Percentiles rank a stretch among this genome's conserved stretches.
phyloP scores from a whole-genome alignment of 2,888 invertebrate species.

The Lutraria lutraria region DNA sequence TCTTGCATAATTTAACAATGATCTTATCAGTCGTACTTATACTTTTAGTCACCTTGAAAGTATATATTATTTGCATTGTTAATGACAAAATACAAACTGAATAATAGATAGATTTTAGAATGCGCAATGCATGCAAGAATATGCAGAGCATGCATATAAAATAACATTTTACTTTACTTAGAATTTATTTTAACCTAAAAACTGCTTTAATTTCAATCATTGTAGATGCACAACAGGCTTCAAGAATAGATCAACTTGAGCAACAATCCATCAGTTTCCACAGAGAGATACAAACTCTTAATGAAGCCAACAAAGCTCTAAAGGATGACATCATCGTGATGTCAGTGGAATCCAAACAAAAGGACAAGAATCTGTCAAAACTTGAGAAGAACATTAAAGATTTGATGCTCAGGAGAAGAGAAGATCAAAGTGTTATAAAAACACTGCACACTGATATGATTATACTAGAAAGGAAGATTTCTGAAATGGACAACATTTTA shows the following conservation, averaged over 20 bases:
- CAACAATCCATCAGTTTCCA: not conserved
- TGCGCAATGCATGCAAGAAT: too few relatives aligned
- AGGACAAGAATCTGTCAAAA: not conserved
- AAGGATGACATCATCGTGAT: not conserved
- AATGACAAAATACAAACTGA: too few relatives aligned
- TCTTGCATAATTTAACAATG: too few relatives aligned
- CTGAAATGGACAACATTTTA: not conserved
- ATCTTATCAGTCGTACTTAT: too few relatives aligned
- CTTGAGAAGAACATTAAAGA: not conserved
- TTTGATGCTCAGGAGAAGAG: not conserved
- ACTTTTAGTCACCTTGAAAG: too few relatives aligned
- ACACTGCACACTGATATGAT: not conserved
- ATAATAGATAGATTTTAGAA: too few relatives aligned
- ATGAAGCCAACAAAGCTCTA: not conserved
- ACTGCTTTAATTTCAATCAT: not conserved
- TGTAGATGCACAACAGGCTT: not conserved
- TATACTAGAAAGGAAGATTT: constrained; percentile 1
- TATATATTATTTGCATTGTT: too few relatives aligned
- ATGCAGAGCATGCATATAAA: too few relatives aligned
- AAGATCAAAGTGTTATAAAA: not conserved
- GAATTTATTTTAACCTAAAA: not conserved
- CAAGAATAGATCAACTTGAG: constrained; percentile 11
- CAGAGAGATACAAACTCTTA: not conserved
- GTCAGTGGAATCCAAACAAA: not conserved
- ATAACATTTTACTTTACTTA: too few relatives aligned